phyloP scores from a whole-genome alignment of 2,113 vertebrate species.

The Odocoileus virginianus region DNA sequence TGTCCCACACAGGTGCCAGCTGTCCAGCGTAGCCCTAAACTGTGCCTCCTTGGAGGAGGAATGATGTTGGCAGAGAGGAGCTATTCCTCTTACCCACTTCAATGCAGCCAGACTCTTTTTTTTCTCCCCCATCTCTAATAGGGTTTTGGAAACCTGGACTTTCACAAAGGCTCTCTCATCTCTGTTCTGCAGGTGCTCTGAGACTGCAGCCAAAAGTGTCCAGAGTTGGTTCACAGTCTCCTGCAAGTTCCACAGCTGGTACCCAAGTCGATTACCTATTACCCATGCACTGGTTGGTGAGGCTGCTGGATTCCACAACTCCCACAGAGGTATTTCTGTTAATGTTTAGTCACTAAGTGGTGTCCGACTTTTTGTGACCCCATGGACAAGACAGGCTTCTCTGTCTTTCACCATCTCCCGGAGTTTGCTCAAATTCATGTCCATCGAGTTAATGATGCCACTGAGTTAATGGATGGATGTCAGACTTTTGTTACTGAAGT shows the following conservation, averaged over 20 bases:
- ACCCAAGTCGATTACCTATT: not conserved
- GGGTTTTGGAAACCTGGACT: not conserved
- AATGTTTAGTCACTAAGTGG: not conserved
- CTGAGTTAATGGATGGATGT: not conserved
- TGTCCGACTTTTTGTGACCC: not conserved
- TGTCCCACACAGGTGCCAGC: not conserved
- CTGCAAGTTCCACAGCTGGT: not conserved
- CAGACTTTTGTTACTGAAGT: not conserved
- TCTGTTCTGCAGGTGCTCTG: not conserved
- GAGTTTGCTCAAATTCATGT: not conserved
- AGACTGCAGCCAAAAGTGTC: not conserved
- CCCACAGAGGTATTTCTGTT: not conserved
- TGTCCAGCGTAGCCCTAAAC: not conserved
- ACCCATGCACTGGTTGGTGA: not conserved
- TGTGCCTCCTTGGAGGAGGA: not conserved
- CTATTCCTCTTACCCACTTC: not conserved
- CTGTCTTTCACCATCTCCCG: not conserved
- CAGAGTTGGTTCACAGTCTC: not conserved
- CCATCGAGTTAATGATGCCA: not conserved
- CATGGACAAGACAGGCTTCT: not conserved
- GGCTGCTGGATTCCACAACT: not conserved
- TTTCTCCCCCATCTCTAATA: not conserved
- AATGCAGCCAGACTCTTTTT: not conserved
- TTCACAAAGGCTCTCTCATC: not conserved
- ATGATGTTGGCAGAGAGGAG: not conserved